Conservation (phyloP, 23 tunicate genomes). For the Phallusia fumigata region DNA sequence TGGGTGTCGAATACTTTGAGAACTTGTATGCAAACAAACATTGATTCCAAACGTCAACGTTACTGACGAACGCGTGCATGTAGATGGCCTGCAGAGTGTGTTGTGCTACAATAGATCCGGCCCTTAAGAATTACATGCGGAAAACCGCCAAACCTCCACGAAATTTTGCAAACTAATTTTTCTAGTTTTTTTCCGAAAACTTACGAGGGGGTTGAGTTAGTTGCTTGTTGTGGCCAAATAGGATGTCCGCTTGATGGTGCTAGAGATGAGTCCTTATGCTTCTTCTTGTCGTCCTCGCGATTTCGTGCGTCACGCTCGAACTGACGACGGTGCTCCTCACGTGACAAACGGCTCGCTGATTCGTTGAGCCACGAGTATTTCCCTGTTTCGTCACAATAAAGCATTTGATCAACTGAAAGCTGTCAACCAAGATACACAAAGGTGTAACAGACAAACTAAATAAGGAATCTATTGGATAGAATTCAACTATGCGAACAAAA, state of each 20-base stretch:
- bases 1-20: neutral
- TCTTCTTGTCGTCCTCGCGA: conserved; percentile 44
- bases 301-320: conserved; percentile 59
- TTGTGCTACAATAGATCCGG: too few species aligned
- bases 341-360: conserved; percentile 22
- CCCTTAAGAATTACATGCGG: too few species aligned
- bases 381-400: neutral
- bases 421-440: too few species aligned
- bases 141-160: too few species aligned
- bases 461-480: too few species aligned
- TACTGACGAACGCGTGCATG: too few species aligned
- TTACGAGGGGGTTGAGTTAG: neutral
- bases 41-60: neutral
- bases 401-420: too few species aligned
- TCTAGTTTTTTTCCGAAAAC: too few species aligned
- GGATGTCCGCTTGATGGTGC: neutral
- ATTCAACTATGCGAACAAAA: too few species aligned
- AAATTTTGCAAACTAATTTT: too few species aligned
- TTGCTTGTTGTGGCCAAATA: conserved; percentile 15
- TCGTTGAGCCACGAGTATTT: conserved; percentile 1
- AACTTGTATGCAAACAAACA: neutral
- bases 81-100: too few species aligned
- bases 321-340: conserved; percentile 71
- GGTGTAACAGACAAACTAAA: too few species aligned
- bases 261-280: conserved; percentile 23